These are phyloP conservation scores for Sycophaga agraensis DNA, from an alignment of 1,140 invertebrate genomes.

Conservation along the genomic window DNA sequence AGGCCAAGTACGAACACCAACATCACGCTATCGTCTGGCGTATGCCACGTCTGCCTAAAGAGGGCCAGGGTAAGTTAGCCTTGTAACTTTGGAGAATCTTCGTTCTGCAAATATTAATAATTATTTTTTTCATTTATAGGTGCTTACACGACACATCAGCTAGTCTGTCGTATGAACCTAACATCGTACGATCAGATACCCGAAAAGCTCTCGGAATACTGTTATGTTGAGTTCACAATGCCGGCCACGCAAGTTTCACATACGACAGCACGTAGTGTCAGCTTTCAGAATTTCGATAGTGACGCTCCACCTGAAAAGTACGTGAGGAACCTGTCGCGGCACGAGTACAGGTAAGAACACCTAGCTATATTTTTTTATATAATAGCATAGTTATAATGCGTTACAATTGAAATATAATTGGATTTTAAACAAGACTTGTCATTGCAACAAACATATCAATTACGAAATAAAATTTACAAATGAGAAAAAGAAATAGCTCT, in stretches of 20 bases:
- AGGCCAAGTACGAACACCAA: conserved; percentile 99
- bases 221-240: conserved; percentile 97
- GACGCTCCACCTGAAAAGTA: conserved; percentile 98
- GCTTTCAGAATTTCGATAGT: conserved; percentile 83
- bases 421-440: too few relatives aligned
- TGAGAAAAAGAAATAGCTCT: too few relatives aligned
- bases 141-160: conserved; percentile 93
- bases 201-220: conserved; percentile 83
- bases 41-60: conserved; percentile 92
- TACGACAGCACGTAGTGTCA: conserved; percentile 93
- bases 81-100: background rate
- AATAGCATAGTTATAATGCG: too few relatives aligned
- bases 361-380: too few relatives aligned
- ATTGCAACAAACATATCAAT: too few relatives aligned
- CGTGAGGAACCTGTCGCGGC: conserved; percentile 93
- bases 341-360: conserved; percentile 87
- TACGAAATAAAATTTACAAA: too few relatives aligned
- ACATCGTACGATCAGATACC: conserved; percentile 98
- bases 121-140: conserved; percentile 62
- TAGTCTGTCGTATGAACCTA: conserved; percentile 89
- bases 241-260: conserved; percentile 96
- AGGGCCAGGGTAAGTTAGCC: conserved; percentile 81
- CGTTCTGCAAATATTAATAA: too few relatives aligned
- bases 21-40: conserved; percentile 97
- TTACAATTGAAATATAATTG: too few relatives aligned